Conservation (phyloP, 2,888 invertebrate genomes). For the Rhagonycha fulva region DNA sequence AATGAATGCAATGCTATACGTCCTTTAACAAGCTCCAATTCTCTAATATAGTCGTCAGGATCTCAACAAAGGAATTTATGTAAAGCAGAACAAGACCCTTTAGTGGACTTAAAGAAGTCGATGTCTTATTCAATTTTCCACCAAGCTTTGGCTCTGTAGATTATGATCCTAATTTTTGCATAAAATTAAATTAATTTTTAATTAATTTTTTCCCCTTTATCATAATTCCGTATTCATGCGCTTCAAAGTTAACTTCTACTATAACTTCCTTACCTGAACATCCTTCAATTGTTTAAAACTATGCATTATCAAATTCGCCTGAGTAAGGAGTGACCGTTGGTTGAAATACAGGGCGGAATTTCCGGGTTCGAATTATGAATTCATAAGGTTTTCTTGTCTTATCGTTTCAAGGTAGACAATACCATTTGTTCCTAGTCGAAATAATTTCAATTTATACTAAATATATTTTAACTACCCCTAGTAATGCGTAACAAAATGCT, state of each 20-base stretch:
- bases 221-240: neutral
- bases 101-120: neutral
- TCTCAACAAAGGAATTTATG: conserved; percentile 1
- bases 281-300: neutral
- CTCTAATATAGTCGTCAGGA: conserved; percentile 1
- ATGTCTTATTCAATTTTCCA: neutral
- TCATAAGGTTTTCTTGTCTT: too few relatives aligned
- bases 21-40: neutral
- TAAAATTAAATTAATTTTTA: neutral
- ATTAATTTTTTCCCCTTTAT: neutral
- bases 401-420: neutral
- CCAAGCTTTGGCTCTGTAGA: neutral
- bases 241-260: neutral
- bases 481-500: too few relatives aligned
- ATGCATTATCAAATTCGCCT: neutral
- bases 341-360: too few relatives aligned
- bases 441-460: too few relatives aligned
- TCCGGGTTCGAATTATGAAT: too few relatives aligned
- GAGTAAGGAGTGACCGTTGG: neutral
- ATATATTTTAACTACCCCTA: too few relatives aligned
- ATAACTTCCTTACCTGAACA: neutral
- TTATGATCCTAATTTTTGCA: neutral
- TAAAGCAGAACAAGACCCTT: neutral
- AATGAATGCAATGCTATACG: neutral
- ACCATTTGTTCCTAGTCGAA: too few relatives aligned